Percentiles rank a stretch among this genome's conserved stretches.
These are phyloP conservation scores for Theretra japonica DNA, from an alignment of 2,888 invertebrate species.

Conservation along the genomic window DNA sequence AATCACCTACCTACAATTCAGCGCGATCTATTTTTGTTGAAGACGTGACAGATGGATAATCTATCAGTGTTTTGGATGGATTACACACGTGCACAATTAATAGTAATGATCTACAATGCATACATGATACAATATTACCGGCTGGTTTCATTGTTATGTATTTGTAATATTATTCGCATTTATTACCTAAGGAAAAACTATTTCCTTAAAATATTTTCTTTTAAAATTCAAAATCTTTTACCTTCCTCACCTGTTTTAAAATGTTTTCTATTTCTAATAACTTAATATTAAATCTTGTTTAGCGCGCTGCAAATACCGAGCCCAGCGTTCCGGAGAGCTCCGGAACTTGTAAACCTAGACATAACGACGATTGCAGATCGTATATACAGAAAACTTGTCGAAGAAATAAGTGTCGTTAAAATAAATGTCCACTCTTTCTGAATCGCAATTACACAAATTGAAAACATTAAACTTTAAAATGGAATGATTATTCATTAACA, in stretches of 20 bases:
- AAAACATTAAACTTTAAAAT: too few species aligned
- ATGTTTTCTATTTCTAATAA: too few species aligned
- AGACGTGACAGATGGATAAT: slow-evolving; percentile 19
- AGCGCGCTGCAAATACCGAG: background rate
- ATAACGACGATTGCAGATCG: background rate
- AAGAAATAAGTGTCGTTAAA: background rate
- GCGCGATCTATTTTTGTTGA: slow-evolving; percentile 14
- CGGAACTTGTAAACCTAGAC: background rate
- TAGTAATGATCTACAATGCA: background rate
- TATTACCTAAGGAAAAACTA: too few species aligned
- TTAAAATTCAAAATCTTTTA: too few species aligned
- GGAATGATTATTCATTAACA: background rate
- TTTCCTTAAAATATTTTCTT: too few species aligned
- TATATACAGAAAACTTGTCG: background rate
- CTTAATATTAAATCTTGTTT: background rate
- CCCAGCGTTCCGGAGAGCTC: background rate
- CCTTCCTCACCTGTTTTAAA: too few species aligned
- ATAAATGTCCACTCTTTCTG: background rate
- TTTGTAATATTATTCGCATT: too few species aligned
- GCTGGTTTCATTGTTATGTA: too few species aligned
- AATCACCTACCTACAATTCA: slow-evolving; percentile 21
- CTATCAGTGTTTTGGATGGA: slow-evolving; percentile 15
- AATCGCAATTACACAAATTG: background rate
- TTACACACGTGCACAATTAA: background rate
- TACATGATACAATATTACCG: too few species aligned